Evolutionary conservation across 2,888 invertebrate genomes (phyloP).

Genomic region (Tetragnatha montana): DNA sequence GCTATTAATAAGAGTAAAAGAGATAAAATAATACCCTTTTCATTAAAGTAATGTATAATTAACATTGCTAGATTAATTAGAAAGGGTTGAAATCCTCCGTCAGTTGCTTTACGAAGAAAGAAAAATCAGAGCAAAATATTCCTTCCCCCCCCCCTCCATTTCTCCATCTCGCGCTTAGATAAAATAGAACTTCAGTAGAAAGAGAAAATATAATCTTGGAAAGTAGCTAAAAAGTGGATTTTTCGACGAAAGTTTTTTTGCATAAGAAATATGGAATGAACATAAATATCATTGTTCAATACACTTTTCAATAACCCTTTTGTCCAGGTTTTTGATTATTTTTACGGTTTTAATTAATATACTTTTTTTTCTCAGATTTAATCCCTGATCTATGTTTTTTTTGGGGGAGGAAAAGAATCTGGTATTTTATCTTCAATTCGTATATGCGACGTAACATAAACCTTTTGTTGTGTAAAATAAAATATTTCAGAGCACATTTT

Average conservation of each 20-base stretch:
- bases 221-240: neutral
- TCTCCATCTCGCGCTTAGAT: neutral
- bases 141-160: conserved; percentile 14
- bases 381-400: neutral
- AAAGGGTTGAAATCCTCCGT: conserved; percentile 16
- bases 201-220: neutral
- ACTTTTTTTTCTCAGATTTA: neutral
- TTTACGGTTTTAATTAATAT: conserved; percentile 1
- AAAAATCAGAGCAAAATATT: conserved; percentile 32
- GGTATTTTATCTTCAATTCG: neutral
- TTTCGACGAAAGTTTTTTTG: neutral
- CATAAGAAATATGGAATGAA: neutral
- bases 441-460: neutral
- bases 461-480: neutral
- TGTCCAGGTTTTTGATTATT: neutral
- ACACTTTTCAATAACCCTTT: neutral
- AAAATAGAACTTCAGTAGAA: neutral
- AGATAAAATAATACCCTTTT: conserved; percentile 10
- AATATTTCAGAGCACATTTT: neutral
- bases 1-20: conserved; percentile 42
- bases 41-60: conserved; percentile 44
- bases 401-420: neutral
- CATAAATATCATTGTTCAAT: neutral
- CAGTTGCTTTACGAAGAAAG: conserved; percentile 10
- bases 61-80: conserved; percentile 51